Conservation (phyloP, 92 coral and sea anemone species). For the Actinostola sp. region DNA sequence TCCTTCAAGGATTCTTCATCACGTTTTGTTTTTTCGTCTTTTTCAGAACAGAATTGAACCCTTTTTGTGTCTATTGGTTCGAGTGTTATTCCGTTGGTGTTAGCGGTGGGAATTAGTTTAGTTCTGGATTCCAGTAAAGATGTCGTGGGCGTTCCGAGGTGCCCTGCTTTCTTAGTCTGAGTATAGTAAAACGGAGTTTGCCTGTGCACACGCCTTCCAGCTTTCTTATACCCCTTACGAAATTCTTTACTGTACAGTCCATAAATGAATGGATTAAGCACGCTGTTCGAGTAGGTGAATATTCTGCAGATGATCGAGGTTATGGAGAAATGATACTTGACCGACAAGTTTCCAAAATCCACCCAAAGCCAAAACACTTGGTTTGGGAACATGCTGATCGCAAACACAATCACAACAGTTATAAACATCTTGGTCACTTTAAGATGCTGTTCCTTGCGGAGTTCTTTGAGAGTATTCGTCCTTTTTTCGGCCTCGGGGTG, state of each 20-base stretch:
- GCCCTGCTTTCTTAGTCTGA: not conserved
- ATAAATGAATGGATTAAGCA: constrained; percentile 80
- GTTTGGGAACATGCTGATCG: constrained; percentile 81
- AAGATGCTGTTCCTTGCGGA: constrained; percentile 77
- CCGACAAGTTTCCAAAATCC: constrained; percentile 59
- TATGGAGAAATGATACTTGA: constrained; percentile 39
- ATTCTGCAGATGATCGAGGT: constrained; percentile 63
- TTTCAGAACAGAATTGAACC: too few species aligned
- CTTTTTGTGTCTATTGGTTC: too few species aligned
- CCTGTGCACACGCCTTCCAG: constrained; percentile 19
- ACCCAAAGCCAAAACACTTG: constrained; percentile 84
- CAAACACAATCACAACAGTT: constrained; percentile 81
- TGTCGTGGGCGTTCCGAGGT: too few species aligned
- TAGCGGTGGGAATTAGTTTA: too few species aligned
- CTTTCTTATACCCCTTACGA: constrained; percentile 54
- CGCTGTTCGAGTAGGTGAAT: constrained; percentile 83
- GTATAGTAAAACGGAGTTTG: not conserved
- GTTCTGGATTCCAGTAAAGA: too few species aligned
- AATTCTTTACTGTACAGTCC: constrained; percentile 74
- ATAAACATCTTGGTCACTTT: constrained; percentile 87
- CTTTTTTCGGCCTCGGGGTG: not conserved
- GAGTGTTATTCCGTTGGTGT: too few species aligned
- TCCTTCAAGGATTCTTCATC: too few species aligned
- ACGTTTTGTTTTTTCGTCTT: too few species aligned
- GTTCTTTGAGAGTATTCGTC: constrained; percentile 1